phyloP scores from a whole-genome alignment of 2,888 invertebrate genomes.

The Lasioglossum oenotherae region DNA sequence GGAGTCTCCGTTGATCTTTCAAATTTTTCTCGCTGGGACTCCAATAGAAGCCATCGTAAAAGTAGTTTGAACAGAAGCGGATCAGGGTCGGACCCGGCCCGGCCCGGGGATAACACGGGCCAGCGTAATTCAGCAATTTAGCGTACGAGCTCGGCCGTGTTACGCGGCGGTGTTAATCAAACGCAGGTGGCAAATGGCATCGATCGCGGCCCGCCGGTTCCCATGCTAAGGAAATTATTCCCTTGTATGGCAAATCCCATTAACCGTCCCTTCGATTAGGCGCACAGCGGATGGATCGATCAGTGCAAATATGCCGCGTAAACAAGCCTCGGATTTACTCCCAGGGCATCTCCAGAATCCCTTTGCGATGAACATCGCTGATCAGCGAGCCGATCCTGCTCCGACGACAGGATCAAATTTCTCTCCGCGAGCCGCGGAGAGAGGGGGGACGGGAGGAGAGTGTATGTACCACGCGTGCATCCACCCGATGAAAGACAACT shows the following conservation, averaged over 20 bases:
- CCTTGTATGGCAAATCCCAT: constrained; percentile 73
- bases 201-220: constrained; percentile 66
- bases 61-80: not conserved
- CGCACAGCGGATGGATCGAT: constrained; percentile 67
- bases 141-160: constrained; percentile 50
- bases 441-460: not conserved
- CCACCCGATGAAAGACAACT: not conserved
- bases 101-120: constrained; percentile 1
- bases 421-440: constrained; percentile 24
- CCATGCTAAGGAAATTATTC: constrained; percentile 72
- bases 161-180: constrained; percentile 68
- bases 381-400: constrained; percentile 27
- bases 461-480: not conserved
- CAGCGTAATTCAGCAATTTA: constrained; percentile 60
- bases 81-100: not conserved
- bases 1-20: not conserved
- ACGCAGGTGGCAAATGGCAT: constrained; percentile 74
- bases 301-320: constrained; percentile 73
- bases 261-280: constrained; percentile 73
- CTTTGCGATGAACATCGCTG: constrained; percentile 58
- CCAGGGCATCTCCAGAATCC: constrained; percentile 59
- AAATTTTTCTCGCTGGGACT: not conserved
- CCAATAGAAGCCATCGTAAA: not conserved
- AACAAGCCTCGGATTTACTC: constrained; percentile 69
- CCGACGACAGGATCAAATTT: constrained; percentile 51